Conservation (phyloP, 53 echinoderm and acorn worm genomes). For the Paracentrotus lividus region DNA sequence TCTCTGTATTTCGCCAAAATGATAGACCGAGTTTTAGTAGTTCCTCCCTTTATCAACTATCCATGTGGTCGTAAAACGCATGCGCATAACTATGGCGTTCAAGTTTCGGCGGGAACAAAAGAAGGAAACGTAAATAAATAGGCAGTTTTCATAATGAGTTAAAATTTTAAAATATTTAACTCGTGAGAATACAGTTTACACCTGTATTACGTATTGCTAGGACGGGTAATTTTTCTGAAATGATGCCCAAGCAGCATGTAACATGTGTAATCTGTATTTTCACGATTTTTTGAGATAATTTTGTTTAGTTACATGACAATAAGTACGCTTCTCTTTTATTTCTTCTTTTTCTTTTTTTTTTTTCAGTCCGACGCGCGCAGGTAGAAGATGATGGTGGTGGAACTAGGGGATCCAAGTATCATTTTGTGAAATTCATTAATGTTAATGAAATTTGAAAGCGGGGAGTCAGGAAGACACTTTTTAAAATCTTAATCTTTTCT, state of each 20-base stretch:
- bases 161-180: too few species aligned
- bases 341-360: too few species aligned
- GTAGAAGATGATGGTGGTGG: neutral
- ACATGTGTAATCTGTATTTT: too few species aligned
- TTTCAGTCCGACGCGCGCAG: neutral
- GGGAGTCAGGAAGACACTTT: too few species aligned
- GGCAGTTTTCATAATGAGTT: neutral
- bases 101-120: conserved; percentile 68
- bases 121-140: conserved; percentile 91
- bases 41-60: conserved; percentile 95
- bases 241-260: too few species aligned
- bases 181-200: too few species aligned
- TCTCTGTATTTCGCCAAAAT: conserved; percentile 87
- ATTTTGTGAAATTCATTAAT: neutral
- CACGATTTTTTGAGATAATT: too few species aligned
- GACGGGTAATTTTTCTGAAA: too few species aligned
- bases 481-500: neutral
- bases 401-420: neutral
- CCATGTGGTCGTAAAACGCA: conserved; percentile 95
- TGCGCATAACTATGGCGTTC: conserved; percentile 73
- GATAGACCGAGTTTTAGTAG: conserved; percentile 85
- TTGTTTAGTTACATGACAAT: too few species aligned
- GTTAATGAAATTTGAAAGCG: too few species aligned
- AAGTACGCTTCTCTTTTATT: too few species aligned
- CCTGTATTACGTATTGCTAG: too few species aligned